A percentile compares a stretch with the other conserved stretches of the same genome.
Conservation (phyloP, 35 echinoderm and acorn worm genomes). For the Ophiothrix spiculata region DNA sequence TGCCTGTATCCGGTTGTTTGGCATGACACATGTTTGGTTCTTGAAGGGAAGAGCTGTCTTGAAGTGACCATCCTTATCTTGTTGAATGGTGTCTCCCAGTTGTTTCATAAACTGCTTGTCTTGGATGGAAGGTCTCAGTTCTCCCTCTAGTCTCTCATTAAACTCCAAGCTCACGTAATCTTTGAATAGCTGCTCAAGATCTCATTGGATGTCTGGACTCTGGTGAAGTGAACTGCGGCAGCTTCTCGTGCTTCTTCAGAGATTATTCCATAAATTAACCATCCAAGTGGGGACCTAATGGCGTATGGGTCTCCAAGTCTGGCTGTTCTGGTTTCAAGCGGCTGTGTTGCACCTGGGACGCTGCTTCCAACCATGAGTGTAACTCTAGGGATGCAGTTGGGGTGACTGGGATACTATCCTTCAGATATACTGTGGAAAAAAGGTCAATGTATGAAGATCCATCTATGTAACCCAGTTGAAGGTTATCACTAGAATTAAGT, state of each 20-base stretch:
- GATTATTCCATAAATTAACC: not conserved
- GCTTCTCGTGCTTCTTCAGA: not conserved
- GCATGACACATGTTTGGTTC: conserved; percentile 1
- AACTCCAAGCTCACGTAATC: not conserved
- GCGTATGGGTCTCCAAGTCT: conserved; percentile 39
- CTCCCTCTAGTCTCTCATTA: not conserved
- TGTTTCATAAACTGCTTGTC: not conserved
- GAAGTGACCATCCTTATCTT: not conserved
- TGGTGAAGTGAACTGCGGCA: not conserved
- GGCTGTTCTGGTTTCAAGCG: conserved; percentile 13
- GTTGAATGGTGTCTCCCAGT: not conserved
- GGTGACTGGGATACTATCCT: not conserved
- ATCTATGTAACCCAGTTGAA: not conserved
- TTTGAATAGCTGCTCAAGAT: not conserved
- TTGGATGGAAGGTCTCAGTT: not conserved
- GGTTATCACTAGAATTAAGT: not conserved
- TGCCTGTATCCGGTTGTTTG: conserved; percentile 31
- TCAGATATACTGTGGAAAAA: not conserved
- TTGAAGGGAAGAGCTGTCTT: not conserved
- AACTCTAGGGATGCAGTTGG: not conserved
- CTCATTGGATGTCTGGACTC: not conserved
- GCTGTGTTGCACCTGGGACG: conserved; percentile 29
- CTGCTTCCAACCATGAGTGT: conserved; percentile 29
- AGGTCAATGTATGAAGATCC: not conserved
- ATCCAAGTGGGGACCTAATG: conserved; percentile 17